These are phyloP conservation scores for Avahi laniger DNA, from an alignment of 2,797 vertebrate genomes.

Conservation along the genomic window DNA sequence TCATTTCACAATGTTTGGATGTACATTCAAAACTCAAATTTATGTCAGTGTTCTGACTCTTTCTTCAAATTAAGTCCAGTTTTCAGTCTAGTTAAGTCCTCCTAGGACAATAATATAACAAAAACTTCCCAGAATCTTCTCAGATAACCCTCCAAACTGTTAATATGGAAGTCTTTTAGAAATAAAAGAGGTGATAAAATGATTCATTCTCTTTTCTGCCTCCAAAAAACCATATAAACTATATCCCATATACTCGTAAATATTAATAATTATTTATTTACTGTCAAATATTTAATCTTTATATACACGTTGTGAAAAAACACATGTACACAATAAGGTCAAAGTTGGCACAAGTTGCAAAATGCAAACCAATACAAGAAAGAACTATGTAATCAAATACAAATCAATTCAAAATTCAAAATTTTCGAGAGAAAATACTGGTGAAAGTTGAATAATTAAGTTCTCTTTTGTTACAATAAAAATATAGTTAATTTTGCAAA, in stretches of 20 bases:
- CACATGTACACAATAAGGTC: neutral
- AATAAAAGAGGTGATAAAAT: neutral
- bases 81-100: neutral
- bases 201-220: neutral
- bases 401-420: conserved; percentile 33
- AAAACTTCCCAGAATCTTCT: neutral
- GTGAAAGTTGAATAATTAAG: neutral
- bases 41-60: neutral
- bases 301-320: neutral
- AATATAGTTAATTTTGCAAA: conserved; percentile 40
- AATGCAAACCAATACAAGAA: neutral
- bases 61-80: conserved; percentile 9
- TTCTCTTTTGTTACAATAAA: conserved; percentile 34
- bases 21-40: neutral
- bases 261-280: conserved; percentile 10
- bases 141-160: neutral
- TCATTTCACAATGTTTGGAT: conserved; percentile 19
- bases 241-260: neutral
- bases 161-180: neutral
- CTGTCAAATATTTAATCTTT: neutral
- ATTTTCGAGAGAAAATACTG: neutral
- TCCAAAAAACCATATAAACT: neutral
- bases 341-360: neutral
- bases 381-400: neutral
- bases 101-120: neutral